Evolutionary conservation across 1,140 invertebrate species (phyloP).

Genomic region (Onthophagus taurus): DNA sequence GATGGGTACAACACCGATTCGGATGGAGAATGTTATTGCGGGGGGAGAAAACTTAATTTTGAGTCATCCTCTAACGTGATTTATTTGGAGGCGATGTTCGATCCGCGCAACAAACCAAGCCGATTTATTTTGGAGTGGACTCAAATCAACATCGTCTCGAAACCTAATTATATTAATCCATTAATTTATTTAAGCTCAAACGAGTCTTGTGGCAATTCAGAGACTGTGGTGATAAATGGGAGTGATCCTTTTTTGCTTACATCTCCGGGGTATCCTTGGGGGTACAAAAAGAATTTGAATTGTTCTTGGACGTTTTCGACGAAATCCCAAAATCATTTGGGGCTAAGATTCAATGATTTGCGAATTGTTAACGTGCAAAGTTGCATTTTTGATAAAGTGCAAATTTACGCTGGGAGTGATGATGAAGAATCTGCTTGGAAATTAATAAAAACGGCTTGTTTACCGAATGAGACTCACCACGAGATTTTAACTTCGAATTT

Average conservation of each 20-base stretch:
- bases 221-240: slow-evolving; percentile 30
- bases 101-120: slow-evolving; percentile 38
- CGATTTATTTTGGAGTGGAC: slow-evolving; percentile 57
- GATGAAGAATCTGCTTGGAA: slow-evolving; percentile 39
- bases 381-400: slow-evolving; percentile 51
- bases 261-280: slow-evolving; percentile 73
- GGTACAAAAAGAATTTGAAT: slow-evolving; percentile 54
- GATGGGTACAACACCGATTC: too few relatives aligned
- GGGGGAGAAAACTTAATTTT: too few relatives aligned
- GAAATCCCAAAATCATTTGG: slow-evolving; percentile 46
- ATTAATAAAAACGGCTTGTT: slow-evolving; percentile 44
- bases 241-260: slow-evolving; percentile 35
- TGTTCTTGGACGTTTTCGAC: slow-evolving; percentile 68
- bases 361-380: slow-evolving; percentile 39
- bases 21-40: too few relatives aligned
- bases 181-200: not conserved
- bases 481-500: slow-evolving; percentile 37
- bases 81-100: slow-evolving; percentile 46
- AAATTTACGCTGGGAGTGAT: slow-evolving; percentile 45
- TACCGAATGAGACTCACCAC: slow-evolving; percentile 34
- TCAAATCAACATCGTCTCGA: too few relatives aligned
- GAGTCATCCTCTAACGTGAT: slow-evolving; percentile 54
- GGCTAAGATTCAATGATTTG: slow-evolving; percentile 45
- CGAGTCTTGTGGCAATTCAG: slow-evolving; percentile 43
- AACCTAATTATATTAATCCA: not conserved